These are phyloP conservation scores for Spodoptera littoralis DNA, from an alignment of 2,888 invertebrate species.

Conservation along the genomic window DNA sequence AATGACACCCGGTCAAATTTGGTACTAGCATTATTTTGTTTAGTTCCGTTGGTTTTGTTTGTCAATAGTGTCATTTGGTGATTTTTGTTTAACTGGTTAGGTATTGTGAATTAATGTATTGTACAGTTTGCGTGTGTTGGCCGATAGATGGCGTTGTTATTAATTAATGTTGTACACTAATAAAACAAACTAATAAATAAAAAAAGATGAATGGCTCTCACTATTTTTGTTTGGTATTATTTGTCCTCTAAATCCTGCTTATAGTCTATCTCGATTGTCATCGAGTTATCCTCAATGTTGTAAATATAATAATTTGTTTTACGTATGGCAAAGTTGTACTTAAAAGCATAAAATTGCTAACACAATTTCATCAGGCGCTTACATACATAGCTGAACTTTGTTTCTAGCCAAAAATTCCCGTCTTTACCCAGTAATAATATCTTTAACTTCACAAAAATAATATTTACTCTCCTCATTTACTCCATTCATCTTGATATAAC, in stretches of 20 bases:
- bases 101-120: neutral
- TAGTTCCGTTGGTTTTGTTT: neutral
- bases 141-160: constrained; percentile 27
- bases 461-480: constrained; percentile 8
- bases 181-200: too few relatives aligned
- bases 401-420: too few relatives aligned
- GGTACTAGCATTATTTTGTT: constrained; percentile 1
- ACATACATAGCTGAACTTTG: too few relatives aligned
- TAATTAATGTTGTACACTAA: neutral
- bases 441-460: neutral
- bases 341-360: constrained; percentile 14
- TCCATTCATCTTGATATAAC: constrained; percentile 38
- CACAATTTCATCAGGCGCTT: constrained; percentile 14
- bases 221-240: too few relatives aligned
- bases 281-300: too few relatives aligned
- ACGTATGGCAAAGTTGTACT: neutral
- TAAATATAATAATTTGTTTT: too few relatives aligned
- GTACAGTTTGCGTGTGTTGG: neutral
- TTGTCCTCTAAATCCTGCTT: too few relatives aligned
- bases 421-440: neutral
- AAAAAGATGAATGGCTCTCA: too few relatives aligned
- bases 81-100: neutral
- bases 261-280: too few relatives aligned
- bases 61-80: neutral
- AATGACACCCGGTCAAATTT: neutral